Conservation (phyloP, 2,113 vertebrate species). For the Turnix velox region DNA sequence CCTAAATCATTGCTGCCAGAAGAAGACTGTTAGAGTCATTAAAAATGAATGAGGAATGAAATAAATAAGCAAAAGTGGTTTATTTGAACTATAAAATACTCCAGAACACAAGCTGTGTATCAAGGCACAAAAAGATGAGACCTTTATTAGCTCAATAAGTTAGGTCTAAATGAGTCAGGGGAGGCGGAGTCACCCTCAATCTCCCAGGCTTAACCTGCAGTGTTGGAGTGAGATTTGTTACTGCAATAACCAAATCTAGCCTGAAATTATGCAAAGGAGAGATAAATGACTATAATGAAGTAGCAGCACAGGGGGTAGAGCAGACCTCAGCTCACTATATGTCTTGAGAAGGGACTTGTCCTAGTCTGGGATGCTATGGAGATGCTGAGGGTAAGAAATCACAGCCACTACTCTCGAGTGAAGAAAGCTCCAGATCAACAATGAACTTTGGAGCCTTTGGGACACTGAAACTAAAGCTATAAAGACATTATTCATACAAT, state of each 20-base stretch:
- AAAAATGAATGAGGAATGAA: constrained; percentile 55
- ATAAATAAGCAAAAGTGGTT: constrained; percentile 56
- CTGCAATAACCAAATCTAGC: background rate
- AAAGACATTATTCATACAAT: no score
- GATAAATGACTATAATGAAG: background rate
- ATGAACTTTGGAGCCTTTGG: no score
- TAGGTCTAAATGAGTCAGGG: background rate
- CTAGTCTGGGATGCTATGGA: background rate
- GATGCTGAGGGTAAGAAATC: background rate
- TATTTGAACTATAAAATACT: constrained; percentile 56
- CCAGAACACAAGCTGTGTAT: constrained; percentile 65
- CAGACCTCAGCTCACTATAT: background rate
- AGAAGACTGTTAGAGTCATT: constrained; percentile 34
- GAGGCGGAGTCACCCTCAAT: background rate
- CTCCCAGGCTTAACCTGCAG: background rate
- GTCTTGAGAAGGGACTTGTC: background rate
- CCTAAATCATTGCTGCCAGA: constrained; percentile 22
- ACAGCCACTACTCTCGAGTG: no score
- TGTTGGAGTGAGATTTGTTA: background rate
- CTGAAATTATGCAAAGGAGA: background rate
- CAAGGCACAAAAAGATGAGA: constrained; percentile 29
- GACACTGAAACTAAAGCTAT: no score
- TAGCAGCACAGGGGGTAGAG: background rate
- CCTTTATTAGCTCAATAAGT: constrained; percentile 44
- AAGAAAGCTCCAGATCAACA: no score